phyloP scores from a whole-genome alignment of 1,140 invertebrate genomes.

The Heliconius himera region DNA sequence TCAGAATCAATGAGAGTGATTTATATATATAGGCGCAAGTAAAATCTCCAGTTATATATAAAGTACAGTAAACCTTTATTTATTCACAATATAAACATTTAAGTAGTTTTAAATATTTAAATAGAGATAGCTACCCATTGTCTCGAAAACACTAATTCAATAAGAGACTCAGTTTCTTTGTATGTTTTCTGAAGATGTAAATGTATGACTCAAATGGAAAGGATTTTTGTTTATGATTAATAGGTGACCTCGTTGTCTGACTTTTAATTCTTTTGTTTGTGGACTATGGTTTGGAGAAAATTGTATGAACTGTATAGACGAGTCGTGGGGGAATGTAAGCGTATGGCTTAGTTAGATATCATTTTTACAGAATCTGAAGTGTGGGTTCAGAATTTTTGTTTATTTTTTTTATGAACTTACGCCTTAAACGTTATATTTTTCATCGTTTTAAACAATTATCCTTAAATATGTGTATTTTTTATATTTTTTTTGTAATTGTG shows the following conservation, averaged over 20 bases:
- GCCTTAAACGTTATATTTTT: no score
- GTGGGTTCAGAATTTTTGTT: neutral
- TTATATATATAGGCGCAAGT: no score
- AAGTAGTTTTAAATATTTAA: neutral
- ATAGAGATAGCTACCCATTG: neutral
- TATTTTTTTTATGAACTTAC: neutral
- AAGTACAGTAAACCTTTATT: neutral
- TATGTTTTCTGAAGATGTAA: neutral
- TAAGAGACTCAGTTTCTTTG: neutral
- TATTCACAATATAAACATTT: neutral
- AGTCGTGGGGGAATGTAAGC: neutral
- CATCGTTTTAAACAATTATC: no score
- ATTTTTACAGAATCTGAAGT: neutral
- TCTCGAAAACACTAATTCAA: neutral
- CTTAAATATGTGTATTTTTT: no score
- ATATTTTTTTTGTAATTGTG: no score
- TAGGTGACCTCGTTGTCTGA: neutral
- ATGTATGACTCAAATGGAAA: neutral
- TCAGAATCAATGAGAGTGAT: no score
- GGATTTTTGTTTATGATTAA: constrained; percentile 3
- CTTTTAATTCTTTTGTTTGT: neutral
- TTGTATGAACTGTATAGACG: neutral
- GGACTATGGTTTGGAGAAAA: neutral
- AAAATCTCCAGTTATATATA: no score
- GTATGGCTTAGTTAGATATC: neutral